Evolutionary conservation across 1,140 invertebrate genomes (phyloP).

Genomic region (Acromyrmex heyeri): DNA sequence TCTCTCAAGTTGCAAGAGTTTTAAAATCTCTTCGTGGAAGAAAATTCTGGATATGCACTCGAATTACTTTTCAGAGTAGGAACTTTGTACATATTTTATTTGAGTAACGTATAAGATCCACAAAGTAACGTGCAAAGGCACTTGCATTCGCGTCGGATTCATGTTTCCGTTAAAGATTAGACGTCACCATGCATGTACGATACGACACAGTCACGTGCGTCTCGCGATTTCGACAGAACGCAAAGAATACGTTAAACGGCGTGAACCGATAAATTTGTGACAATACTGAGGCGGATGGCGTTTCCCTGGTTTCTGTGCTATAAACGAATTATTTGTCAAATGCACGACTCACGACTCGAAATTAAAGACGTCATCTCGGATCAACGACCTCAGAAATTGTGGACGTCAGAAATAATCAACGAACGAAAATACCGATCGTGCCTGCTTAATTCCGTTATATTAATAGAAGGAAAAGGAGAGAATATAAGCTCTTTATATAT

Average conservation of each 20-base stretch:
- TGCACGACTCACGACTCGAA: not conserved
- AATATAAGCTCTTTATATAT: not conserved
- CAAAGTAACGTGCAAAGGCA: not conserved
- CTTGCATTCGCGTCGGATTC: not conserved
- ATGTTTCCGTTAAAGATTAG: slow-evolving; percentile 17
- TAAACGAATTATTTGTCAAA: slow-evolving; percentile 38
- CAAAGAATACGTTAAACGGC: not conserved
- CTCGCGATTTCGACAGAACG: slow-evolving; percentile 9
- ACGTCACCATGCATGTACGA: too few relatives aligned
- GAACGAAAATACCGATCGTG: slow-evolving; percentile 35
- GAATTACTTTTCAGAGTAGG: not conserved
- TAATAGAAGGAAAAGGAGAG: not conserved
- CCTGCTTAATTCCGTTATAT: not conserved
- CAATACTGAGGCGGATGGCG: not conserved
- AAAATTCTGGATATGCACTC: not conserved
- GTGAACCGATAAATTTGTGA: slow-evolving; percentile 30
- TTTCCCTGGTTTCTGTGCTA: not conserved
- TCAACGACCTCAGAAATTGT: slow-evolving; percentile 35
- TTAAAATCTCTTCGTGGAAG: not conserved
- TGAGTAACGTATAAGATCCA: not conserved
- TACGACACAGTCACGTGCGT: not conserved
- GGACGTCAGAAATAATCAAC: slow-evolving; percentile 40
- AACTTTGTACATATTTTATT: not conserved
- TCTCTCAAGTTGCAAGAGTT: not conserved
- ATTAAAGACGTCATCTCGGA: slow-evolving; percentile 4